Base-by-base conservation (phyloP, 2,797 vertebrate genomes). In the Pipistrellus nathusii region DNA sequence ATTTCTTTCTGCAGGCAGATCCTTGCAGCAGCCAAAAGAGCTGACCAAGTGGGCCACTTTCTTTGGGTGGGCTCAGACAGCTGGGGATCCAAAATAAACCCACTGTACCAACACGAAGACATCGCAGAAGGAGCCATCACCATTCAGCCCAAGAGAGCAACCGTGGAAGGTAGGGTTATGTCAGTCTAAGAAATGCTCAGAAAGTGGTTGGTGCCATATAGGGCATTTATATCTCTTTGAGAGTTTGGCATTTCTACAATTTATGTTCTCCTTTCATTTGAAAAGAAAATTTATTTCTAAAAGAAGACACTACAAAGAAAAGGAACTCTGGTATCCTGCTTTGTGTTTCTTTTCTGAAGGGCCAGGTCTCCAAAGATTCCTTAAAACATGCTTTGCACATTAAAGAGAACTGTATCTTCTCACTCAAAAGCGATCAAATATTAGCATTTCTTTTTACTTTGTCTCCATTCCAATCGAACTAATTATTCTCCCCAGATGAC, bases 21-120 rank as follows among this genome's bases (percentile, higher is more conserved):
- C 97, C 99, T 99, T 78, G 99, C 99, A 38, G 99, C 99, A 11
- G 99, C 99, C 89, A 99, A 99, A 98, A 98, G 99, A 97, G 99
- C 99, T 11, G 99, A 99, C 95, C 98, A 99, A 96, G 98, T 99
- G 64, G 99, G 99, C 1, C 99, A 99, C 97, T 99, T 99, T 98
- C 98, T 99, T 0, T 99, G 99, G 99, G 99, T 99, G 95, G 99
- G 99, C 96, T 99, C 99, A 3, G 99, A 99, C 98, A 99, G 99
- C 66, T 99, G 99, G 99, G 99, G 99, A 88, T 98, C 99, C 97
- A 99, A 99, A 98, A 97, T 98, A 92, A 98, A 98, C 95, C 99
- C 99, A 0, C 97, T 99, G 78, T 97, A 99, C 91, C 99, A 99
- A 95, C 98, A 99, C 4, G 99, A 99, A 97, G 99, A 99, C 0